phyloP scores from a whole-genome alignment of 1,140 invertebrate species.

The Antheraea mylitta region DNA sequence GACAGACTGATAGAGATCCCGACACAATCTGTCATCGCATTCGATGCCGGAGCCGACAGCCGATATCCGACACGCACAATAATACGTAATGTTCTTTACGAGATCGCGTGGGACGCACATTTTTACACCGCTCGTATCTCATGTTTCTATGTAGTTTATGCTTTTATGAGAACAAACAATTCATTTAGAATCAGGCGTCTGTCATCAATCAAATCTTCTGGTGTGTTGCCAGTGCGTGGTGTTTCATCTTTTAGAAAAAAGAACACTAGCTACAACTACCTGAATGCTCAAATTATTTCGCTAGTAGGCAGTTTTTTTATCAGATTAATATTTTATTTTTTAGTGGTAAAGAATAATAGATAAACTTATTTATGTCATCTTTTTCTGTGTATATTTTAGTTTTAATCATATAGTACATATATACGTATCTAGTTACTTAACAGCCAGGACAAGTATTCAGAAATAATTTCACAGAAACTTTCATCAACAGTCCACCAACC shows the following conservation, averaged over 20 bases:
- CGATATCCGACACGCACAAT: not conserved
- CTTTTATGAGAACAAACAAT: conserved; percentile 4
- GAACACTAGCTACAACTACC: not conserved
- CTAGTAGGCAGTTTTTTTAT: too few species aligned
- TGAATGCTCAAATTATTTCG: too few species aligned
- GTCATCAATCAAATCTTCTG: not conserved
- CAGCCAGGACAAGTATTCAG: too few species aligned
- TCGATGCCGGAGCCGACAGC: not conserved
- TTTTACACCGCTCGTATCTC: not conserved
- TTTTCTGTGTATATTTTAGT: too few species aligned
- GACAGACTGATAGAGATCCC: not conserved
- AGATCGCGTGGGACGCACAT: not conserved
- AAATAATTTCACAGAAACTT: too few species aligned
- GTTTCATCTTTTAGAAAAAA: not conserved
- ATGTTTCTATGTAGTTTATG: not conserved
- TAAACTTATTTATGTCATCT: too few species aligned
- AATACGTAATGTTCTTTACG: not conserved
- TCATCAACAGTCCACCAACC: too few species aligned
- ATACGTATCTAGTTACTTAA: too few species aligned
- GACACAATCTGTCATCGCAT: not conserved
- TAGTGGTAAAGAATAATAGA: too few species aligned
- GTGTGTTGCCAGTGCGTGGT: not conserved
- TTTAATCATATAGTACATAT: too few species aligned
- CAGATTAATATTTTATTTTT: too few species aligned
- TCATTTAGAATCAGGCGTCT: not conserved